Base-by-base conservation (phyloP, 2,113 vertebrate genomes). In the Brevimyrus niger region DNA sequence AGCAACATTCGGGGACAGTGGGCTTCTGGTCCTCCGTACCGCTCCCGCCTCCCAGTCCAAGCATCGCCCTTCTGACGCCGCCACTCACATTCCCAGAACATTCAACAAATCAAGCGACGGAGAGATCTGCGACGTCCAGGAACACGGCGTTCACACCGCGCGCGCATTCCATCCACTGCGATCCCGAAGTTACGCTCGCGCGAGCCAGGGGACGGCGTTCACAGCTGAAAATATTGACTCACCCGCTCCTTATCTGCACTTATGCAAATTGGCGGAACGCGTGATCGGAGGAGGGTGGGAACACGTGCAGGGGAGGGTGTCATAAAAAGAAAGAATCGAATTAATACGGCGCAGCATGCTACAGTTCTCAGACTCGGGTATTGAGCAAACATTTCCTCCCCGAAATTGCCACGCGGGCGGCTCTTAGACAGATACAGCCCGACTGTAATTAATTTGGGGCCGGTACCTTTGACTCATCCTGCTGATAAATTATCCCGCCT, bases 381-480 rank as follows among this genome's bases (percentile, higher is more conserved):
- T 27, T 38, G 48, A 53, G 50, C 27, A 35, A 53, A 53, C n/a
- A 21, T 53, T 87, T 35, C 31, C 85, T 48, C 48, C n/a, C 31
- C 21, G 50, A 31, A 2, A 31, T 0, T 38, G 47, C 85, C 31
- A 31, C 7, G n/a, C 47, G n/a, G 61, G n/a, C 27, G 27, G 17
- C 85, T 3, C 85, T 87, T 6, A 55, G 85, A 87, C 85, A 87
- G 85, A 53, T 55, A 87, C 50, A 38, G 31, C 85, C 5, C 3
- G n/a, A 17, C 15, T 15, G 17, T 51, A 87, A 87, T 87, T 87
- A 87, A 87, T 87, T 87, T 53, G 47, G 27, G n/a, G 50, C 85
- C 3, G 35, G 85, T 55, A 53, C 85, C 50, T 53, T 53, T 53
- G n/a, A 50, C 50, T 19, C 53, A 47, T 55, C 48, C 85, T 9